phyloP scores from a whole-genome alignment of 2,888 invertebrate genomes.

The Dorcus parallelipipedus region DNA sequence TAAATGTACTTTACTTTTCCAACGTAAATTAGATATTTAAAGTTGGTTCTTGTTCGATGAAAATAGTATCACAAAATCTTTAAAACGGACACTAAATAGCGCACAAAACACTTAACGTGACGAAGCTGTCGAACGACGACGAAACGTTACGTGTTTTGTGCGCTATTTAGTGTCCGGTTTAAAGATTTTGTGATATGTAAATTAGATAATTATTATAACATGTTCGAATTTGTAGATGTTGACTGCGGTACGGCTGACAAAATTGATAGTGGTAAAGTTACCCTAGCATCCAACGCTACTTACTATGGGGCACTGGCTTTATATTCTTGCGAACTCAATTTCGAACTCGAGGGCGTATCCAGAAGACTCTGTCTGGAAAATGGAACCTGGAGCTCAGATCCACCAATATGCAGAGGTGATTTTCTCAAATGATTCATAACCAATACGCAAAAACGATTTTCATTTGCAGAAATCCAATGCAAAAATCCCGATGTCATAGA shows the following conservation, averaged over 20 bases:
- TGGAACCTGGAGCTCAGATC: constrained; percentile 85
- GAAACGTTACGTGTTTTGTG: too few relatives aligned
- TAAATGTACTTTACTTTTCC: too few relatives aligned
- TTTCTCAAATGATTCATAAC: too few relatives aligned
- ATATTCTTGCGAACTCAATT: constrained; percentile 80
- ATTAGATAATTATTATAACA: too few relatives aligned
- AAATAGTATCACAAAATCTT: too few relatives aligned
- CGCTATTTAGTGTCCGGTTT: too few relatives aligned
- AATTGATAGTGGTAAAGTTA: constrained; percentile 71
- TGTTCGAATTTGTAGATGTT: constrained; percentile 59
- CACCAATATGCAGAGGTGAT: constrained; percentile 75
- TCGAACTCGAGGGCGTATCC: constrained; percentile 78
- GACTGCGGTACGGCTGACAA: constrained; percentile 78
- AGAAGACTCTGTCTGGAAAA: constrained; percentile 82
- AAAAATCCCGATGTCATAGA: constrained; percentile 64
- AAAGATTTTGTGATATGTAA: too few relatives aligned
- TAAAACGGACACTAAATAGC: too few relatives aligned
- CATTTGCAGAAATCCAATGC: constrained; percentile 69
- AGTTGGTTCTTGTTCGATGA: too few relatives aligned
- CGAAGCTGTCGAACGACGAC: too few relatives aligned
- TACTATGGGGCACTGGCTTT: constrained; percentile 83
- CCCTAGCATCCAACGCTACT: constrained; percentile 80
- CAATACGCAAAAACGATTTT: background rate
- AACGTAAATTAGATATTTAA: too few relatives aligned
- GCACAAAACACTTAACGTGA: too few relatives aligned